Evolutionary conservation across 2,888 invertebrate species (phyloP).

Genomic region (Cecidostiba fungosa): DNA sequence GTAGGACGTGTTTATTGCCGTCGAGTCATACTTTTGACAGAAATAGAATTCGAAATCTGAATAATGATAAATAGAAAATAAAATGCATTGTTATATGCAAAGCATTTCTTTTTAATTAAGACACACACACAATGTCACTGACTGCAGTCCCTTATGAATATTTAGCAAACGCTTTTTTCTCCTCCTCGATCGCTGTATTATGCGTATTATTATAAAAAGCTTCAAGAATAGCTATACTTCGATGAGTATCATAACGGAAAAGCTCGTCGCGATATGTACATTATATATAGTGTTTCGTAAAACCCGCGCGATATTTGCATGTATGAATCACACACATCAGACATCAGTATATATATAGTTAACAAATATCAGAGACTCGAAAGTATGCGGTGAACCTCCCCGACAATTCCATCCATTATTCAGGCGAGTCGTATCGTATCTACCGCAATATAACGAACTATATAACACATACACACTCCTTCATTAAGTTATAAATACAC

Average conservation of each 20-base stretch:
- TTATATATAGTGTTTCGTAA: neutral
- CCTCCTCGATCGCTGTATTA: neutral
- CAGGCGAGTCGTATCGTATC: neutral
- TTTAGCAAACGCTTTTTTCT: slow-evolving; percentile 13
- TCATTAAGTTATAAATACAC: slow-evolving; percentile 20
- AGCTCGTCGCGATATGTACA: neutral
- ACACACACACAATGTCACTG: slow-evolving; percentile 10
- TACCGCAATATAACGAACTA: neutral
- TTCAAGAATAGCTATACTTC: neutral
- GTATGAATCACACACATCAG: neutral
- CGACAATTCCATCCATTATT: slow-evolving; percentile 4
- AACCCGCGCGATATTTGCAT: neutral
- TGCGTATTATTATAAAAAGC: neutral
- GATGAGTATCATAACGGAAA: too few relatives aligned
- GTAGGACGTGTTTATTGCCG: slow-evolving; percentile 45
- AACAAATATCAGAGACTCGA: neutral
- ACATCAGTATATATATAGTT: neutral
- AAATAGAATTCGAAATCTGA: slow-evolving; percentile 47
- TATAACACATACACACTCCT: neutral
- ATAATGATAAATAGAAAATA: slow-evolving; percentile 33
- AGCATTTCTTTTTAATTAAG: slow-evolving; percentile 44
- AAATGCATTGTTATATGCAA: slow-evolving; percentile 22
- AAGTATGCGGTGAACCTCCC: neutral
- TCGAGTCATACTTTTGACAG: slow-evolving; percentile 48
- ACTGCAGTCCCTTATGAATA: slow-evolving; percentile 33